Conservation (phyloP, 2,113 vertebrate genomes). For the Falcunculus frontatus region DNA sequence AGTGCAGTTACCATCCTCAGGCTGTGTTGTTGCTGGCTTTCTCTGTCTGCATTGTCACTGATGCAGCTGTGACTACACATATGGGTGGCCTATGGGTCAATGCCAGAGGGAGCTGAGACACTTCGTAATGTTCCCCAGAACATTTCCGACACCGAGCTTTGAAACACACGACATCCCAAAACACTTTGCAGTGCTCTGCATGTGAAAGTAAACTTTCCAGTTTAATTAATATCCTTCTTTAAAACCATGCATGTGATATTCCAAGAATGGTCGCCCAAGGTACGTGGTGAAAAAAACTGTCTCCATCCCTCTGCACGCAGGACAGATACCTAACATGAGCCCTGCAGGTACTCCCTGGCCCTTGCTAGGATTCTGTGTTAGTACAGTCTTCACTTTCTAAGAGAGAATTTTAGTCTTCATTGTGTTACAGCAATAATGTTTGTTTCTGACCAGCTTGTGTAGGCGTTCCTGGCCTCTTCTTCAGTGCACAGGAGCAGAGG, state of each 20-base stretch:
- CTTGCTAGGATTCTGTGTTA: background rate
- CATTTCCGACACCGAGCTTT: background rate
- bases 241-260: background rate
- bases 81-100: background rate
- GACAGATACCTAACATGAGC: fast-evolving
- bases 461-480: background rate
- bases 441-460: background rate
- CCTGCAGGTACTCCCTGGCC: background rate
- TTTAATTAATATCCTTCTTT: background rate
- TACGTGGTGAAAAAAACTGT: background rate
- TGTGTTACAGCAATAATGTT: background rate
- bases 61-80: background rate
- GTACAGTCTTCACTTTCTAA: background rate
- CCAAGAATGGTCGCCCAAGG: background rate
- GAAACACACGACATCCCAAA: background rate
- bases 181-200: background rate
- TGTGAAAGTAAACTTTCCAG: background rate
- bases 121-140: background rate
- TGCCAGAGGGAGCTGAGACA: background rate
- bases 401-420: background rate
- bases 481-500: background rate
- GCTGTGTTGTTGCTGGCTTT: background rate
- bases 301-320: background rate
- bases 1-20: background rate
- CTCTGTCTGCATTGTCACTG: background rate